Conservation (phyloP, 2,888 invertebrate species). For the Tenthredo amoena region DNA sequence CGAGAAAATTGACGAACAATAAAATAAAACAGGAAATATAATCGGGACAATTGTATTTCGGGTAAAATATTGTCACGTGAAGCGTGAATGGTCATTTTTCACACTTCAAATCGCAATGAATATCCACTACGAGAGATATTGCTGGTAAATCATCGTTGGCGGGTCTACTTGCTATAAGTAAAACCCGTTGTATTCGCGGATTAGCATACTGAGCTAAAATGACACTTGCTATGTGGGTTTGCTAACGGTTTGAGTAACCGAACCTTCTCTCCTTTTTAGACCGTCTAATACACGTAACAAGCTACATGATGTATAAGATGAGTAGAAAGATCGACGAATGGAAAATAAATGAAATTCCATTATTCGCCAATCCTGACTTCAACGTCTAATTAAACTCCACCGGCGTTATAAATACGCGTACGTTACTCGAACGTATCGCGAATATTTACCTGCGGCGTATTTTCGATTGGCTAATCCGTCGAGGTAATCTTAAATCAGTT, state of each 20-base stretch:
- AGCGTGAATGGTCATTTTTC: too few relatives aligned
- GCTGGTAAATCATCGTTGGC: too few relatives aligned
- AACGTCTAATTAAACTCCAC: neutral
- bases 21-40: too few relatives aligned
- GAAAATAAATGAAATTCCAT: neutral
- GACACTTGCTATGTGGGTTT: slow-evolving; percentile 1
- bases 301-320: too few relatives aligned
- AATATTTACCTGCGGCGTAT: neutral
- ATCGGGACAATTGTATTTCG: too few relatives aligned
- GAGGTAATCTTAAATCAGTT: neutral
- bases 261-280: neutral
- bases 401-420: neutral
- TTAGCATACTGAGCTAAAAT: neutral
- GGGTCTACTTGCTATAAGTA: neutral
- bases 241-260: neutral
- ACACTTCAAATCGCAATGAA: too few relatives aligned
- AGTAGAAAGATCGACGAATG: neutral
- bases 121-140: too few relatives aligned
- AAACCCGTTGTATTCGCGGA: neutral
- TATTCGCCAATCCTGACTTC: neutral
- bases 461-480: neutral
- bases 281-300: neutral
- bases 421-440: neutral
- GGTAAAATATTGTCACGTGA: too few relatives aligned
- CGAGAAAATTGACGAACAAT: too few relatives aligned